Percentiles rank a stretch among this genome's conserved stretches.
Evolutionary conservation across 1,140 invertebrate genomes (phyloP).

Genomic region (Apis cerana): DNA sequence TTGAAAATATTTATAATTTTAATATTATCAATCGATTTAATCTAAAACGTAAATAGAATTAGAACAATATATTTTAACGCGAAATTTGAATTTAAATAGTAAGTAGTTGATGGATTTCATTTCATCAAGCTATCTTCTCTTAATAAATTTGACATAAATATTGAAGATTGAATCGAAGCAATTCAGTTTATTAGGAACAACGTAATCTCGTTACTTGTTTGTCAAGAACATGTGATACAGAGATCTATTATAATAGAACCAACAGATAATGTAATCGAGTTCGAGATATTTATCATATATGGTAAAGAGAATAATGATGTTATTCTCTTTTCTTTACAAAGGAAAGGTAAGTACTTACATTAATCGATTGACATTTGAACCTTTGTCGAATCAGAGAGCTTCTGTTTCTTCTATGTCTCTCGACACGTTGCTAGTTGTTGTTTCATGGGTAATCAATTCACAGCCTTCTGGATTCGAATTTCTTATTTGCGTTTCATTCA

Average conservation of each 20-base stretch:
- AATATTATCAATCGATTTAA: too few species aligned
- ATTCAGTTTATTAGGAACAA: too few species aligned
- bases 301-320: background rate
- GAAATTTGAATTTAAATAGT: background rate
- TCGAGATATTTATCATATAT: background rate
- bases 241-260: background rate
- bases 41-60: background rate
- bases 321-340: background rate
- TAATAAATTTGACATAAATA: background rate
- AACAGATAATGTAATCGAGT: slow-evolving; percentile 26
- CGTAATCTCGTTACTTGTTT: too few species aligned
- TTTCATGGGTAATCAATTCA: slow-evolving; percentile 74
- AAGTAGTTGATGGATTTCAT: background rate
- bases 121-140: background rate
- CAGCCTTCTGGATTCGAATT: slow-evolving; percentile 62
- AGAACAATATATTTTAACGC: background rate
- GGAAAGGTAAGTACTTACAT: background rate
- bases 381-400: slow-evolving; percentile 28
- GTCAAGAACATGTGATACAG: background rate
- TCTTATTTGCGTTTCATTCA: slow-evolving; percentile 64
- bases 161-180: background rate
- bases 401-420: slow-evolving; percentile 59
- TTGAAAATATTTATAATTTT: background rate
- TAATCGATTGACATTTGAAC: background rate
- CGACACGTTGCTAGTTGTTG: slow-evolving; percentile 60